Conservation (phyloP, 2,888 invertebrate species). For the Diarsia dahlii region DNA sequence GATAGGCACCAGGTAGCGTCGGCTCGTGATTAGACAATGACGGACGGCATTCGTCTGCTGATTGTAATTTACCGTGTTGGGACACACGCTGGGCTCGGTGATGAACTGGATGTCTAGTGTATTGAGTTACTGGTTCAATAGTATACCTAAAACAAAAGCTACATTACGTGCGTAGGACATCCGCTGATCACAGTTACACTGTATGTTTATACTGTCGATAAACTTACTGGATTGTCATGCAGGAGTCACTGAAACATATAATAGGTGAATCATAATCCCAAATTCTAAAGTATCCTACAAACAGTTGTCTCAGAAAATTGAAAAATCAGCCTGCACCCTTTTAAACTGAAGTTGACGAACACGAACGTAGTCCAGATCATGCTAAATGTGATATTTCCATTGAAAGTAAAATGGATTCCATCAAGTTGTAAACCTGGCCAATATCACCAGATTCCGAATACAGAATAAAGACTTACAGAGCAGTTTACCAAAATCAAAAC, state of each 20-base stretch:
- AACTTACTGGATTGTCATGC: not conserved
- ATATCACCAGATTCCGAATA: not conserved
- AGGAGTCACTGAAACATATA: not conserved
- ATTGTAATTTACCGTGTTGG: slow-evolving; percentile 58
- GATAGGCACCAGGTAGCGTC: slow-evolving; percentile 70
- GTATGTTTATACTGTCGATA: not conserved
- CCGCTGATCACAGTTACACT: no score
- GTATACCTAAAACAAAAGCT: not conserved
- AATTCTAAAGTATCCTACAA: not conserved
- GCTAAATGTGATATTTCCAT: not conserved
- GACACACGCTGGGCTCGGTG: slow-evolving; percentile 5
- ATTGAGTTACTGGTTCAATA: slow-evolving; percentile 12
- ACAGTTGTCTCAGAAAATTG: not conserved
- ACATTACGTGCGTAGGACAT: not conserved
- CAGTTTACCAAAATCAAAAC: slow-evolving; percentile 23
- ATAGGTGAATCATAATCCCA: not conserved
- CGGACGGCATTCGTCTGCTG: slow-evolving; percentile 55
- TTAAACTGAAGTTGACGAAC: not conserved
- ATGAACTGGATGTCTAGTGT: slow-evolving; percentile 21
- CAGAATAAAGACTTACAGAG: not conserved
- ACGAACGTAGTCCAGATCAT: not conserved
- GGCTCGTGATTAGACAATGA: slow-evolving; percentile 71
- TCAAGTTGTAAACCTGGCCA: not conserved
- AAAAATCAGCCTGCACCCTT: not conserved
- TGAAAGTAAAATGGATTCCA: not conserved